Evolutionary conservation across 2,113 vertebrate species (phyloP), one percentile per base, ranked within the genome.

Genomic region (Hylia prasina): DNA sequence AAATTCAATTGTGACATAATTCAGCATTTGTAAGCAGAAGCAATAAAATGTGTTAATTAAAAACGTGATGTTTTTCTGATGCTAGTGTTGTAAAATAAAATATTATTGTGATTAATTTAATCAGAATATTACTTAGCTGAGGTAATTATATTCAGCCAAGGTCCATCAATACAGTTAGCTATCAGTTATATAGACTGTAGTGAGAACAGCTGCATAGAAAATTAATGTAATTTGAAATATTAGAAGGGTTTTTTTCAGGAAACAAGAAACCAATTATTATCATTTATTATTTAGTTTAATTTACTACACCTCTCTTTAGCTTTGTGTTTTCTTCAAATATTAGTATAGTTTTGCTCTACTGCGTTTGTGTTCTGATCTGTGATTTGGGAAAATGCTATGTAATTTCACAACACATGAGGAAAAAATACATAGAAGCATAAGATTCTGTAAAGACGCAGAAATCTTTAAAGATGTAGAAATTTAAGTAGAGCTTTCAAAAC

Each of bases 11-110:
- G 11, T 60, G n/a, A 54, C 8, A 31, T 64, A 89, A 77, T 92
- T 92, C 44, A 87, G 19, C 31, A 87, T 69, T 65, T 88, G 23
- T 48, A 92, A 93, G 79, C 13, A 92, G 25, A 82, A 79, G 14
- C 15, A 56, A 57, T 75, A 95, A 76, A 94, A 87, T 40, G 2
- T n/a, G 83, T 91, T 96, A 75, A 91, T 95, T 94, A 81, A 83
- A 93, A 93, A 76, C 28, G 5, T 35, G 16, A 48, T 90, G 14
- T 15, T 87, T 73, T 87, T 35, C 31, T 81, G 21, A 78, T 84
- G 39, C 11, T 51, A 42, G 7, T 77, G 9, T 20, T 84, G 23
- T 89, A 78, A 95, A 79, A 83, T n/a, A 82, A 75, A 87, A 75
- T 68, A 11, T 6, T 85, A 73, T 89, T 82, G 84, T 60, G 37